Conservation (phyloP, 2,113 vertebrate genomes). For the Galemys pyrenaicus region DNA sequence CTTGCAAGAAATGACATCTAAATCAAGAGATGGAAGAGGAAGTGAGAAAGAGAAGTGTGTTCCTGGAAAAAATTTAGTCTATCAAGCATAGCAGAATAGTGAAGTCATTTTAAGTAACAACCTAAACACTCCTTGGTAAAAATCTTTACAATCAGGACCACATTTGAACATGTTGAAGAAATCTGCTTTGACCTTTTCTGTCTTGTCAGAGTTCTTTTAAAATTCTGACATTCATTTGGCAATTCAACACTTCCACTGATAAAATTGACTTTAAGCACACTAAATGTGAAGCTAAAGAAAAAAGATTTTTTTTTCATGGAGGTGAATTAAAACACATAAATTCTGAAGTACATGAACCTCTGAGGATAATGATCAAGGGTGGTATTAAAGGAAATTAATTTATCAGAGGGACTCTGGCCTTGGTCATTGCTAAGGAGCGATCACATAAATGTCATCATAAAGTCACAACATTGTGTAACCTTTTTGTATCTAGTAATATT, state of each 20-base stretch:
- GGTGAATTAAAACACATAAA: slow-evolving; percentile 61
- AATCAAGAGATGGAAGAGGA: neutral
- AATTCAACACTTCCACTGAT: slow-evolving; percentile 64
- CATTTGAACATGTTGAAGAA: slow-evolving; percentile 73
- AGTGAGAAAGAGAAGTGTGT: neutral
- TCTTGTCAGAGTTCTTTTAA: slow-evolving; percentile 75
- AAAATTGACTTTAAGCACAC: slow-evolving; percentile 70
- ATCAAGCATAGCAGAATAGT: slow-evolving; percentile 11
- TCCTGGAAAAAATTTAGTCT: slow-evolving; percentile 60
- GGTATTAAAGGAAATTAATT: slow-evolving; percentile 70
- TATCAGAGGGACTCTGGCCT: slow-evolving; percentile 53
- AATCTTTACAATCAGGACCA: slow-evolving; percentile 76
- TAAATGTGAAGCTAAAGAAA: slow-evolving; percentile 57
- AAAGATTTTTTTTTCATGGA: slow-evolving; percentile 25
- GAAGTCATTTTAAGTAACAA: slow-evolving; percentile 63
- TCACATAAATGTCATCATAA: slow-evolving; percentile 73
- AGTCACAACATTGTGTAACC: slow-evolving; percentile 60
- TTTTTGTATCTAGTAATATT: slow-evolving; percentile 64
- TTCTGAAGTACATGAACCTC: slow-evolving; percentile 48
- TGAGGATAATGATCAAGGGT: slow-evolving; percentile 54
- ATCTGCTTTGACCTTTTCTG: slow-evolving; percentile 78
- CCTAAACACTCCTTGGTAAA: slow-evolving; percentile 72
- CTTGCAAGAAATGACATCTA: neutral
- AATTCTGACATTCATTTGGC: slow-evolving; percentile 74
- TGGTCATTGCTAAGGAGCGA: slow-evolving; percentile 51